Evolutionary conservation across 2,888 invertebrate genomes (phyloP), one percentile per base, ranked within the genome.

Genomic region (Panzeria rudis): DNA sequence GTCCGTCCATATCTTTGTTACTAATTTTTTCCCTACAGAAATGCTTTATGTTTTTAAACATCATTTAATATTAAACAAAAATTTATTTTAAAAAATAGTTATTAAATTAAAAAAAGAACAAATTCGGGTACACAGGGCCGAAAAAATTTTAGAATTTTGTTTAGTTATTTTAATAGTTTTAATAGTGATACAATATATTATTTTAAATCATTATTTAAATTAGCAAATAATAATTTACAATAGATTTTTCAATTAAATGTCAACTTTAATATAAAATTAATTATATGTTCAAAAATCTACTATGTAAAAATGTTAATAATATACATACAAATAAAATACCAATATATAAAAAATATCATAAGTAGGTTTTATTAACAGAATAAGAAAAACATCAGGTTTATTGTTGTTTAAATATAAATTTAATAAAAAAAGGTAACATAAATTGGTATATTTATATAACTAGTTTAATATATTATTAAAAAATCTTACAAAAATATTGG

Each of bases 61-160:
- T 47, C 41, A 64, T 66, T 9, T 50, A 76, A 62, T 86, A 87
- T 77, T 80, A 86, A 69, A 50, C 7, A n/a, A 56, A 13, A 62
- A 17, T 59, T 35, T 54, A 62, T 47, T 54, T 56, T 20, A 47
- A 50, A 83, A 68, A 62, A 41, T 13, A 32, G 13, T 68, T 35
- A 54, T 50, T 13, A 75, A 73, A 20, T 20, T 72, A 86, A 17
- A 77, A 73, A 32, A 17, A 86, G 83, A 90, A 89, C 91, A 91
- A 90, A 90, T 91, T 90, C 90, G 90, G 90, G 88, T 71, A 90
- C 89, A 90, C 90, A 90, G 90, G 90, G 88, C 89, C 75, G 69
- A 85, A 71, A 59, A 64, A 66, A 71, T 29, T 38, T 79, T 75
- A 44, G 29, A 56, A 73, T 72, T 75, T 75, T 64, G 3, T 73